Conservation (phyloP, 1,140 invertebrate genomes). For the Lanistes nyassanus region DNA sequence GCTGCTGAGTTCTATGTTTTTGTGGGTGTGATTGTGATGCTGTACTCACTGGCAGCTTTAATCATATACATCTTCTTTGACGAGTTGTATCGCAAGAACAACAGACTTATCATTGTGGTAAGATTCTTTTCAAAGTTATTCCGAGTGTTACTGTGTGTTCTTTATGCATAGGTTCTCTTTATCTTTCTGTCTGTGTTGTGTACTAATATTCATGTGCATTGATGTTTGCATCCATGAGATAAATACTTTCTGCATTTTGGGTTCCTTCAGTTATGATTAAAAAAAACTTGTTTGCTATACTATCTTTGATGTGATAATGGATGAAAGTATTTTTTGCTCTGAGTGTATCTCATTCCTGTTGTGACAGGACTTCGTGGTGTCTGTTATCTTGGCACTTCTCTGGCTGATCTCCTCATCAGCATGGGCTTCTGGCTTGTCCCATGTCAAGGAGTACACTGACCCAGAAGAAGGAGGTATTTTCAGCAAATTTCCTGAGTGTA, state of each 20-base stretch:
- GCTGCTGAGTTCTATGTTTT: slow-evolving; percentile 78
- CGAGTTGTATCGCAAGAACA: slow-evolving; percentile 72
- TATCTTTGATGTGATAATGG: not conserved
- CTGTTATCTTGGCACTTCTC: slow-evolving; percentile 73
- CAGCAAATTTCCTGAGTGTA: slow-evolving; percentile 36
- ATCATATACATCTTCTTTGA: slow-evolving; percentile 74
- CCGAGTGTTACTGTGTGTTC: not conserved
- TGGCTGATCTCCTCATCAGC: slow-evolving; percentile 77
- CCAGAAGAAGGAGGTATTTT: slow-evolving; percentile 50
- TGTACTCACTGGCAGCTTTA: slow-evolving; percentile 73
- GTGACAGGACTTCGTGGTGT: slow-evolving; percentile 74
- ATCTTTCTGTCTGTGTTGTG: not conserved
- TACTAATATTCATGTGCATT: not conserved
- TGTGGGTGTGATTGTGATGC: slow-evolving; percentile 75
- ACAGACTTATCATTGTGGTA: slow-evolving; percentile 68
- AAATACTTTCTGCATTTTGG: not conserved
- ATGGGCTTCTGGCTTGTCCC: slow-evolving; percentile 74
- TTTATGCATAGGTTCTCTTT: not conserved
- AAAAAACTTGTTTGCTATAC: not conserved
- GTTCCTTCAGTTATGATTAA: not conserved
- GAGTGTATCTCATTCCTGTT: not conserved
- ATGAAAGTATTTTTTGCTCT: not conserved
- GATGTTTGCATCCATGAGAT: too few relatives aligned
- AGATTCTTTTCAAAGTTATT: slow-evolving; percentile 41
- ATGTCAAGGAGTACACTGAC: slow-evolving; percentile 72